Evolutionary conservation across 2,888 invertebrate species (phyloP), one percentile per base, ranked within the genome.

Genomic region (Temnothorax ravouxi): DNA sequence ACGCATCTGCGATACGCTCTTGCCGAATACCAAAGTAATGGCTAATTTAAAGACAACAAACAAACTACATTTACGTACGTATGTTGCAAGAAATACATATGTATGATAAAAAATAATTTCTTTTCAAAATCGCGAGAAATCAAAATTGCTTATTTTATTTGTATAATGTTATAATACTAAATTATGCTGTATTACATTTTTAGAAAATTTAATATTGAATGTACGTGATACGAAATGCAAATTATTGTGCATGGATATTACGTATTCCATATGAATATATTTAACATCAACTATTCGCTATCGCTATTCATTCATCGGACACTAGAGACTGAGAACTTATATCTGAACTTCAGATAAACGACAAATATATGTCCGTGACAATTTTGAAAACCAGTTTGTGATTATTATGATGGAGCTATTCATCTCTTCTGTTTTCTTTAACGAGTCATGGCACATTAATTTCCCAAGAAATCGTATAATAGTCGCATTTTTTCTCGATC

Each of bases 301-400:
- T n/a, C 3, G 0, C 3, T 52, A 50, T 21, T 66, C 13, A 34
- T 72, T 38, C 3, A 71, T 54, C 6, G 18, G 6, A 41, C 25
- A 41, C 9, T 72, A 38, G 8, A 66, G 64, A 2, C 38, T 9
- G 3, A 25, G 3, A 41, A 50, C n/a, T 76, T 76, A 25, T 50
- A 64, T 64, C 18, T 47, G 1, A 76, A 64, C 9, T 52, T 66
- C 13, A 76, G 25, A 66, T 41, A 52, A 52, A 18, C 52, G 64
- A 61, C 11, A 38, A 75, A 76, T 47, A 52, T 62, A 18, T 38
- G 29, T 29, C 3, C 29, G 2, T 29, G 29, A 8, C 2, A 54
- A 66, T 66, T 54, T 66, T n/a, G n/a, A 77, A 66, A 44, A 25
- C 25, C 25, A 67, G 34, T 8, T 75, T 47, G n/a, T 41, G 21